Conservation (phyloP, 2,113 vertebrate species). For the Odocoileus hemionus region DNA sequence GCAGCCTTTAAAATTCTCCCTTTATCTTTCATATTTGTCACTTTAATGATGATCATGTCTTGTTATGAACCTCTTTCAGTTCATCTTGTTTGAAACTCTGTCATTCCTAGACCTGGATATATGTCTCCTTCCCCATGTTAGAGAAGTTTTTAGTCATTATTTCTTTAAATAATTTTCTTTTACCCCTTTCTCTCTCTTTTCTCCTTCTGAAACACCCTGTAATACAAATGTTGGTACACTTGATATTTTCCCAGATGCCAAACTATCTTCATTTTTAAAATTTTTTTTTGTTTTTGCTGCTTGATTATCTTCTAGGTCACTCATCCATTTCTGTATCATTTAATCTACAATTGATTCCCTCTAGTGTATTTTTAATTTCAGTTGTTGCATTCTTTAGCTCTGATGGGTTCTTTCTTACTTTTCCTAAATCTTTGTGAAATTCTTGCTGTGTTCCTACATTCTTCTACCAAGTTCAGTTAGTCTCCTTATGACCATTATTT, state of each 20-base stretch:
- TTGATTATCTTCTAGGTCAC: background rate
- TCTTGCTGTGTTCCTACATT: background rate
- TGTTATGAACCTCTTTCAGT: background rate
- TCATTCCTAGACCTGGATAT: background rate
- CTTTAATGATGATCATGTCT: background rate
- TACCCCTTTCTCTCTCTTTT: background rate
- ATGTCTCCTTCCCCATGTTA: background rate
- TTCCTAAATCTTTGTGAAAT: background rate
- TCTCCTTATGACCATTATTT: background rate
- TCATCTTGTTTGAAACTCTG: background rate
- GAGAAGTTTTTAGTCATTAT: background rate
- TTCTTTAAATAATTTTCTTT: background rate
- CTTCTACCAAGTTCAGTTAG: background rate
- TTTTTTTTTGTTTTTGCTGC: background rate
- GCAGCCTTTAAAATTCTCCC: background rate
- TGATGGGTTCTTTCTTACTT: background rate
- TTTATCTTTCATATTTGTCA: background rate
- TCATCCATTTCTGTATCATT: background rate
- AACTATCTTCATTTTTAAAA: background rate
- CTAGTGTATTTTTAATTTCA: background rate
- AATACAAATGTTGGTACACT: background rate
- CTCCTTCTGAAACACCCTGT: background rate
- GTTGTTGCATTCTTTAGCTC: background rate
- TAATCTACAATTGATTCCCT: background rate
- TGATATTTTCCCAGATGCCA: background rate